Percentiles rank a stretch among this genome's conserved stretches.
Conservation (phyloP, 2,888 invertebrate species). For the Diaperis boleti region DNA sequence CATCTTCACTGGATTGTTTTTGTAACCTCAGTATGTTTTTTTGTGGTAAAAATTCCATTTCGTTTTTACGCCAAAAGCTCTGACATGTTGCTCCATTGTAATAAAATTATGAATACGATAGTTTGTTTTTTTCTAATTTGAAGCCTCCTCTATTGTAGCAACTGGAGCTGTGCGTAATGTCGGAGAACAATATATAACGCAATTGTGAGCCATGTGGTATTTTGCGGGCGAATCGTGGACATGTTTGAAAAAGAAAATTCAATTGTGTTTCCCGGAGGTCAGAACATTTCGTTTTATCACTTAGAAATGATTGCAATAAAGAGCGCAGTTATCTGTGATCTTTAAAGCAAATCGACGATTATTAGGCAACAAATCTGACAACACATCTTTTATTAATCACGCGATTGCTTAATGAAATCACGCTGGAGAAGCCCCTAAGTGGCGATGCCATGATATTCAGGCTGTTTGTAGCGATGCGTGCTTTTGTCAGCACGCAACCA, state of each 20-base stretch:
- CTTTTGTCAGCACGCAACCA: conserved; percentile 48
- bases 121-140: background rate
- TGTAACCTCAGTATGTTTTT: too few species aligned
- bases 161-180: background rate
- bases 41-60: too few species aligned
- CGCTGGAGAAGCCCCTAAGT: conserved; percentile 45
- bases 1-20: too few species aligned
- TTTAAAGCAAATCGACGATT: conserved; percentile 42
- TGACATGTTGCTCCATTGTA: background rate
- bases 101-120: background rate
- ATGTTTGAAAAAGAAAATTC: conserved; percentile 8
- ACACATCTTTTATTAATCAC: conserved; percentile 55
- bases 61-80: background rate
- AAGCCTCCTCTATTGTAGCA: background rate
- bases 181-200: background rate
- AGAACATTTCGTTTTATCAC: conserved; percentile 20
- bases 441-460: conserved; percentile 42
- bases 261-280: conserved; percentile 5
- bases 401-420: conserved; percentile 55
- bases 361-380: conserved; percentile 45
- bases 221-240: conserved; percentile 2
- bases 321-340: conserved; percentile 34
- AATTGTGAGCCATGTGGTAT: conserved; percentile 7
- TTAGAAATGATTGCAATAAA: conserved; percentile 28
- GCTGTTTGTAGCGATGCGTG: conserved; percentile 51